Evolutionary conservation across 2,113 vertebrate species (phyloP).

Genomic region (Odocoileus virginianus): DNA sequence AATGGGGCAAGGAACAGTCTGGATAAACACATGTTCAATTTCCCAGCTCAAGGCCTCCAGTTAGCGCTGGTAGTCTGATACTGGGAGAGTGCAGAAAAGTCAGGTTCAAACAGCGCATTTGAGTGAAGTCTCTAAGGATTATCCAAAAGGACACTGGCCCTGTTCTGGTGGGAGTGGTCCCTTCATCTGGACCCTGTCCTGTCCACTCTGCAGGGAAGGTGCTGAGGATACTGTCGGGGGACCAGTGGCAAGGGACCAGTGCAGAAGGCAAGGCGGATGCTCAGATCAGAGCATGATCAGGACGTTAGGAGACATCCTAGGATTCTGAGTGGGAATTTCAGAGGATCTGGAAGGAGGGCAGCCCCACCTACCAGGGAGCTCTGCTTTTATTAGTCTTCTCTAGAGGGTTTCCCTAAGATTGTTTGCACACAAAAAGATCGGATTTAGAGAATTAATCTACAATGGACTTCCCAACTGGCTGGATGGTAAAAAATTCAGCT

Average conservation of each 20-base stretch:
- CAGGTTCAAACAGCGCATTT: neutral
- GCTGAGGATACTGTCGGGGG: neutral
- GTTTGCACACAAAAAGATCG: neutral
- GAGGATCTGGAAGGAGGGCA: neutral
- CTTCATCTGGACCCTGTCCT: neutral
- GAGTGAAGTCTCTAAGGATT: neutral
- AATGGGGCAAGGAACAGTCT: neutral
- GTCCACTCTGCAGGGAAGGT: neutral
- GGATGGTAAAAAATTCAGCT: neutral
- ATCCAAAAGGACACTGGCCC: neutral
- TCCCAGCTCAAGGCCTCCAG: neutral
- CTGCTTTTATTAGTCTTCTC: neutral
- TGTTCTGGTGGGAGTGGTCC: neutral
- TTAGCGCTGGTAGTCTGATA: neutral
- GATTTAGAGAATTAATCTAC: conserved; percentile 12
- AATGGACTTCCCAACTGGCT: neutral
- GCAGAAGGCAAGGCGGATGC: neutral
- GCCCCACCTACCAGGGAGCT: neutral
- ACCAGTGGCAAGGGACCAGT: neutral
- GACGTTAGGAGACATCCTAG: neutral
- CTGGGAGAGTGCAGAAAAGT: neutral
- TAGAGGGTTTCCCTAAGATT: neutral
- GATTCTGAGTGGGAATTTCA: neutral
- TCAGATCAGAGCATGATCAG: neutral
- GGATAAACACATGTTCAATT: neutral